Evolutionary conservation across 2,797 vertebrate genomes (phyloP).

Genomic region (Anomalospiza imberbis): DNA sequence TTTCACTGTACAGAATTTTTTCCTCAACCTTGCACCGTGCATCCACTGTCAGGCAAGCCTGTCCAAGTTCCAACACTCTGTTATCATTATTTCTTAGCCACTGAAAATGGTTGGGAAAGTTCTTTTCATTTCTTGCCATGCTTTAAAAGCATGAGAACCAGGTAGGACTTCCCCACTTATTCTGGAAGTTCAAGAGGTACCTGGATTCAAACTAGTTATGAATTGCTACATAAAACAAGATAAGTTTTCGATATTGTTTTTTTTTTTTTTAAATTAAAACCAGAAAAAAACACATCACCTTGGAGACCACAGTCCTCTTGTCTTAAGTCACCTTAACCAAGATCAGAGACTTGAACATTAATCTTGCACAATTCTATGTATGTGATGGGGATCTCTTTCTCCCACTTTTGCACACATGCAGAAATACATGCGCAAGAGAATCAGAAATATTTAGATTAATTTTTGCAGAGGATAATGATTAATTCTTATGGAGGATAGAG

Average conservation of each 20-base stretch:
- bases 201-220: neutral
- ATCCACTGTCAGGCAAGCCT: neutral
- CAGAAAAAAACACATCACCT: neutral
- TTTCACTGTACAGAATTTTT: neutral
- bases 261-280: neutral
- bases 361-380: neutral
- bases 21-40: accelerated
- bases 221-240: neutral
- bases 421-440: neutral
- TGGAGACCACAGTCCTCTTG: neutral
- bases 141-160: neutral
- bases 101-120: neutral
- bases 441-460: neutral
- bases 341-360: neutral
- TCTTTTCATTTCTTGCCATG: neutral
- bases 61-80: neutral
- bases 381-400: neutral
- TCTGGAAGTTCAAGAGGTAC: neutral
- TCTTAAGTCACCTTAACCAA: neutral
- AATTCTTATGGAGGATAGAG: neutral
- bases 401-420: neutral
- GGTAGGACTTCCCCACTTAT: neutral
- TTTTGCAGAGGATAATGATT: neutral
- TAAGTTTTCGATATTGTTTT: neutral
- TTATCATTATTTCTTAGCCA: neutral